Base-by-base conservation (phyloP, 2,888 invertebrate genomes). In the Mylabris sibirica region DNA sequence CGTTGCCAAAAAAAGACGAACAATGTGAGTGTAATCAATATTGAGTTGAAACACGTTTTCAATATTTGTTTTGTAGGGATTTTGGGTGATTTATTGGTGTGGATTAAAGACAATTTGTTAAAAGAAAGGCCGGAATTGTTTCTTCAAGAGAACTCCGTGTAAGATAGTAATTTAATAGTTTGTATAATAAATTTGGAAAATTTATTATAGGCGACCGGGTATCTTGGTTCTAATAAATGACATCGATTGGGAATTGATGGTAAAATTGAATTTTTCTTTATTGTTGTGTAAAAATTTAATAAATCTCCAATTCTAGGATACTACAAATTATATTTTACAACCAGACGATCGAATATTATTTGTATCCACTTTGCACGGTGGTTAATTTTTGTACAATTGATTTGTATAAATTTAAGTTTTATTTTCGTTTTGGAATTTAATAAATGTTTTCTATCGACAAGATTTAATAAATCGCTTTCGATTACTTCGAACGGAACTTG, bases 221-320 rank as follows among this genome's bases (percentile, higher is more conserved):
- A 98, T 99, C 71, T 85, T 99, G 61, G 97, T 99, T 0, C 86
- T 99, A 2, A 90, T 99, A 9, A 99, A 99, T 81, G 98, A 99
- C 77, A 89, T 93, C 0, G 99, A 99, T 81, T 99, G 98, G 98
- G 98, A 99, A 84, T 85, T 99, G 17, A 83, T 91, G 84, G 92
- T 91, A 86, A 87, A 86, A 34, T 62, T 60, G 9, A 35, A 26
- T 44, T 9, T n/a, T n/a, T 24, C 57, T 35, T 5, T 67, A 44
- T 34, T 26, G 60, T 12, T 53, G 59, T 22, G 22, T 57, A 11
- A 8, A 41, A 57, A 14, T 17, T 1, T 6, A 38, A 66, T 63
- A 72, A 72, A 67, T 67, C 74, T 72, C 68, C 12, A 35, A 30
- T 85, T 86, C 72, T 75, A 88, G 88, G 93, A 92, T 0, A 92